phyloP scores from a whole-genome alignment of 2,797 vertebrate genomes.

The Sardinella longiceps region DNA sequence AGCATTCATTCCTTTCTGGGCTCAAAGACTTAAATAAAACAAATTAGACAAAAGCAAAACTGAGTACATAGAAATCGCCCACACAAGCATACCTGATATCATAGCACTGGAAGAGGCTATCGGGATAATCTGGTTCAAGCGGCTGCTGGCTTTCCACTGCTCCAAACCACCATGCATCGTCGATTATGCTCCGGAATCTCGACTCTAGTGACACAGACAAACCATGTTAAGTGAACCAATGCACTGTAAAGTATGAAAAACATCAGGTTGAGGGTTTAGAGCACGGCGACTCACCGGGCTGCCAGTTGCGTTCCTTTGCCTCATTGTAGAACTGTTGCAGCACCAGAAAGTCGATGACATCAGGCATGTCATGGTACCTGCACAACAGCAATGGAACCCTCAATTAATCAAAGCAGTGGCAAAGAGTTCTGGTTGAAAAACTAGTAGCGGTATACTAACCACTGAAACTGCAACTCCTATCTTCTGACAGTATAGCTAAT shows the following conservation, averaged over 20 bases:
- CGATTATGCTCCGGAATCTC: constrained; percentile 94
- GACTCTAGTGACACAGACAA: constrained; percentile 65
- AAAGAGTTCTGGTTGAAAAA: too few species aligned
- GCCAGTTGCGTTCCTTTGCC: constrained; percentile 97
- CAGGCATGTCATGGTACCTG: constrained; percentile 99
- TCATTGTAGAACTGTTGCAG: constrained; percentile 97
- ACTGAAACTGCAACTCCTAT: too few species aligned
- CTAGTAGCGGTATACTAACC: too few species aligned
- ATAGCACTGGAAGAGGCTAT: constrained; percentile 98
- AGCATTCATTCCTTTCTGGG: background rate
- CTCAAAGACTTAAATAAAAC: background rate
- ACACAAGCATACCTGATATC: background rate
- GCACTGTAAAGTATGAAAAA: background rate
- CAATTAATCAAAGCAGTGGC: background rate
- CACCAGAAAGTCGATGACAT: constrained; percentile 98
- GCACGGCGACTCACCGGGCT: constrained; percentile 78
- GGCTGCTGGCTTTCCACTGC: constrained; percentile 94
- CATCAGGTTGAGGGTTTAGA: background rate
- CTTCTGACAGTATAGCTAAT: too few species aligned
- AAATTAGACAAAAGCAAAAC: constrained; percentile 66
- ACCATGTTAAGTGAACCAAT: background rate
- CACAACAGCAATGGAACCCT: background rate
- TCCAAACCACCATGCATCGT: constrained; percentile 98
- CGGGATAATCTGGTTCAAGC: constrained; percentile 92
- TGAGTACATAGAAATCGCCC: constrained; percentile 28